Percentiles rank a stretch among this genome's conserved stretches.
These are phyloP conservation scores for Asteroscopus sphinx DNA, from an alignment of 2,888 invertebrate species.

Conservation along the genomic window DNA sequence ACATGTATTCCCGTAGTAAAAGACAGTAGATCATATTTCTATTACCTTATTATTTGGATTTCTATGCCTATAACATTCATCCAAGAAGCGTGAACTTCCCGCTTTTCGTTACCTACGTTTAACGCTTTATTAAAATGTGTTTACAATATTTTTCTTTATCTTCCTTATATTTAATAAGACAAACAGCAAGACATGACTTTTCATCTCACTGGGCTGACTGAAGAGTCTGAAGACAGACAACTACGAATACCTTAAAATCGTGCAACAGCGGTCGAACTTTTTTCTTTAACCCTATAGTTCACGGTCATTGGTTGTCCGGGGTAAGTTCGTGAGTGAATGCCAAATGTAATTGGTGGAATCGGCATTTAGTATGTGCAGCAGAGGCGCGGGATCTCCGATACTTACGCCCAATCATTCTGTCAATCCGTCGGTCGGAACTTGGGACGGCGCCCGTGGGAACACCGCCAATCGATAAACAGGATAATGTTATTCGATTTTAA, in stretches of 20 bases:
- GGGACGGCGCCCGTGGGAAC: conserved; percentile 75
- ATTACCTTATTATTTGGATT: too few relatives aligned
- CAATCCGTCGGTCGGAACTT: conserved; percentile 73
- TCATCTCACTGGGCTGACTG: conserved; percentile 21
- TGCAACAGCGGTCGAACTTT: conserved; percentile 25
- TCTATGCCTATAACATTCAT: too few relatives aligned
- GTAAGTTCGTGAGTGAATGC: conserved; percentile 81
- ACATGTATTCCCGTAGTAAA: too few relatives aligned
- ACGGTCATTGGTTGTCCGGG: conserved; percentile 59
- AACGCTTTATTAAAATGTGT: conserved; percentile 2
- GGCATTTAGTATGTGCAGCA: conserved; percentile 73
- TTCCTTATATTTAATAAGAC: too few relatives aligned
- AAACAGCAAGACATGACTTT: conserved; percentile 20
- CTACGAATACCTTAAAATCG: conserved; percentile 34
- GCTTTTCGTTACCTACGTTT: conserved; percentile 1
- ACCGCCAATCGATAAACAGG: conserved; percentile 60
- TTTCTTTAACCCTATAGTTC: conserved; percentile 49
- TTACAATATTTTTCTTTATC: too few relatives aligned
- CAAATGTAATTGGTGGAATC: conserved; percentile 79
- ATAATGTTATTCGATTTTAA: conserved; percentile 57
- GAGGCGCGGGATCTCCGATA: conserved; percentile 70
- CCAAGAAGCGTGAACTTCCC: too few relatives aligned
- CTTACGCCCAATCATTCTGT: conserved; percentile 85
- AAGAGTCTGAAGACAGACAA: conserved; percentile 32
- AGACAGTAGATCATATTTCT: too few relatives aligned